Conservation (phyloP, 2,797 vertebrate species). For the Pipistrellus pygmaeus region DNA sequence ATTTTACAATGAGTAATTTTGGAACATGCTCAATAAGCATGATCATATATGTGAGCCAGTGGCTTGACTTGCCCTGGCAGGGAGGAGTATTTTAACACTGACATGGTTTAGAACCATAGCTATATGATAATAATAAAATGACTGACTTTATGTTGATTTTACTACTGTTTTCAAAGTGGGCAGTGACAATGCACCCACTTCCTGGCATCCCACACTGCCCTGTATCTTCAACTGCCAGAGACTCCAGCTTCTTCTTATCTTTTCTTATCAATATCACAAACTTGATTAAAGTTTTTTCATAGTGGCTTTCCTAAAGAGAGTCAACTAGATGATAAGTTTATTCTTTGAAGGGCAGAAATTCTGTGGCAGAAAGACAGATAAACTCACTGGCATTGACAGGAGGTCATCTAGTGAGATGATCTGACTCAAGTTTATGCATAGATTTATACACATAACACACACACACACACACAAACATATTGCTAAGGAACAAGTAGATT, state of each 20-base stretch:
- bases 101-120: neutral
- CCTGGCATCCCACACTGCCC: neutral
- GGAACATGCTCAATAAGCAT: neutral
- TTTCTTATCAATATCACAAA: neutral
- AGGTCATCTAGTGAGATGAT: neutral
- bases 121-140: neutral
- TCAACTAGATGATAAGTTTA: neutral
- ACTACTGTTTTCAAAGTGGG: neutral
- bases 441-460: neutral
- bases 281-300: neutral
- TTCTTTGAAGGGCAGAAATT: conserved; percentile 22
- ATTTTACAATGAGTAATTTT: neutral
- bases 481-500: neutral
- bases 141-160: neutral
- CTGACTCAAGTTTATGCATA: neutral
- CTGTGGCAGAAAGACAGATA: neutral
- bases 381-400: neutral
- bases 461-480: neutral
- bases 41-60: neutral
- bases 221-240: fast-evolving
- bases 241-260: neutral
- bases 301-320: neutral
- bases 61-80: neutral
- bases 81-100: neutral
- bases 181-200: neutral